Evolutionary conservation across 2,797 vertebrate genomes (phyloP).

Genomic region (Micropoecilia bifurca): DNA sequence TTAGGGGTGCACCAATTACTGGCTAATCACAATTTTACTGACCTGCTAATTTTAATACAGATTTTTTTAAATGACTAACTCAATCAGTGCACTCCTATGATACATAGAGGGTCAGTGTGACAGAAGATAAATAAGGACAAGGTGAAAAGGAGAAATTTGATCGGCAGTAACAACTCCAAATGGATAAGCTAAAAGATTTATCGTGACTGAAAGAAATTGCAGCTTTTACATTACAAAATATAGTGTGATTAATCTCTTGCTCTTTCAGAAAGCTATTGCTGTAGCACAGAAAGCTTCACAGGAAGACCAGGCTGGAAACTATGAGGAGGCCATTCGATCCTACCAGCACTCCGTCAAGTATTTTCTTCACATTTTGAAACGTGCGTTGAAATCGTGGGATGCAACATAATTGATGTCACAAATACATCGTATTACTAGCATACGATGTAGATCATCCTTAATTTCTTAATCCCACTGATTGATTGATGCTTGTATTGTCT

Average conservation of each 20-base stretch:
- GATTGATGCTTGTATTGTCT: not conserved
- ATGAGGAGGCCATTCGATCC: conserved; percentile 90
- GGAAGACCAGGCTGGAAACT: conserved; percentile 93
- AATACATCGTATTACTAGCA: not conserved
- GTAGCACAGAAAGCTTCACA: conserved; percentile 91
- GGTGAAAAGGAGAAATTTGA: not conserved
- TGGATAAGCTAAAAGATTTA: not conserved
- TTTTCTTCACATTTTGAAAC: conserved; percentile 94
- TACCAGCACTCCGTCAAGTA: conserved; percentile 95
- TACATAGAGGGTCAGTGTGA: not conserved
- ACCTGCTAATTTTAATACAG: not conserved
- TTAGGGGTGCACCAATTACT: too few species aligned
- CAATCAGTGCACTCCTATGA: not conserved
- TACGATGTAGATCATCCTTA: not conserved
- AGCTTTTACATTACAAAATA: not conserved
- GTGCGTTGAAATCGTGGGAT: conserved; percentile 78
- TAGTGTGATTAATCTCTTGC: conserved; percentile 19
- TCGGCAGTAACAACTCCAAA: not conserved
- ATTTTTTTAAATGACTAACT: too few species aligned
- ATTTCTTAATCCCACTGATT: not conserved
- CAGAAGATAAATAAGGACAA: not conserved
- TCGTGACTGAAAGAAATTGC: not conserved
- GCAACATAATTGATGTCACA: conserved; percentile 13
- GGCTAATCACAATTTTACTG: not conserved
- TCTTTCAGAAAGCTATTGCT: conserved; percentile 93